Evolutionary conservation across 2,113 vertebrate species (phyloP).

Genomic region (Prietella phreatophila): DNA sequence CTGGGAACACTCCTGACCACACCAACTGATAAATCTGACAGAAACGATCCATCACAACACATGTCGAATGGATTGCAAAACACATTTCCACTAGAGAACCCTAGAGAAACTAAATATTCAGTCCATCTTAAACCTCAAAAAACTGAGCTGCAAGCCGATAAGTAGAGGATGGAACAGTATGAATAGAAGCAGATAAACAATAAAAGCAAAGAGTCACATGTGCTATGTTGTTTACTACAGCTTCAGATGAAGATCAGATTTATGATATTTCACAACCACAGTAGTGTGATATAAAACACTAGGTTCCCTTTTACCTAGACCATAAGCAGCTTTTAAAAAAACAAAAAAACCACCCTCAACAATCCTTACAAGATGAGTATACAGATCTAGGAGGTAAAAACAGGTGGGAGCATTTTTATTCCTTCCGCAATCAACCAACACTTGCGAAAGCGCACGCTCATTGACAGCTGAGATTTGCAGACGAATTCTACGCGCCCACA

Average conservation of each 20-base stretch:
- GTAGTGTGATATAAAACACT: slow-evolving; percentile 20
- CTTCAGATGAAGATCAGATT: neutral
- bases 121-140: neutral
- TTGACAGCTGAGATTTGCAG: neutral
- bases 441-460: neutral
- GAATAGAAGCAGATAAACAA: neutral
- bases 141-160: neutral
- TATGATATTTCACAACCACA: slow-evolving; percentile 17
- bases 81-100: neutral
- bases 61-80: no score
- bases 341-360: neutral
- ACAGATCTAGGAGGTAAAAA: neutral
- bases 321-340: neutral
- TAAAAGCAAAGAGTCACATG: neutral
- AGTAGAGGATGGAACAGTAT: neutral
- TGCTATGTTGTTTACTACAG: neutral
- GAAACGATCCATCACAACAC: no score
- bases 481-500: slow-evolving; percentile 3
- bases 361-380: slow-evolving; percentile 3
- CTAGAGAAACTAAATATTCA: neutral
- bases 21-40: neutral
- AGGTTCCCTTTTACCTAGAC: neutral
- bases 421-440: slow-evolving; percentile 44
- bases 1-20: neutral
- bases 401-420: slow-evolving; percentile 45